phyloP scores from a whole-genome alignment of 2,888 invertebrate genomes.

The Alitta virens region DNA sequence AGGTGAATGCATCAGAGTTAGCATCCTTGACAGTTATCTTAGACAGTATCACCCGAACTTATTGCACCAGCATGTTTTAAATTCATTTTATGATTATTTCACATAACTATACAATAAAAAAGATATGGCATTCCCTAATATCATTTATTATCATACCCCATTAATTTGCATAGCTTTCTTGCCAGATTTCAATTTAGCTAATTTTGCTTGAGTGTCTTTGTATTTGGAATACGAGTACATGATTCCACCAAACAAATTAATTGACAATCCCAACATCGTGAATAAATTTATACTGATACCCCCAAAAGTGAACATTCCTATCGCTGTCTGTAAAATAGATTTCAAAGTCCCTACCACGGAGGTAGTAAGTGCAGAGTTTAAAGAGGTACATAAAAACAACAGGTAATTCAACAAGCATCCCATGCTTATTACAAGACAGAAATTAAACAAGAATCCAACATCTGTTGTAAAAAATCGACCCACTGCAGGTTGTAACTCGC shows the following conservation, averaged over 20 bases:
- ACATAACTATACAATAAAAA: too few species aligned
- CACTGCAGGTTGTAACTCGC: slow-evolving; percentile 35
- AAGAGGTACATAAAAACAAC: slow-evolving; percentile 57
- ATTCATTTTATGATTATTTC: too few species aligned
- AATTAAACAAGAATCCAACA: slow-evolving; percentile 44
- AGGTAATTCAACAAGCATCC: slow-evolving; percentile 58
- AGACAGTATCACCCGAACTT: too few species aligned
- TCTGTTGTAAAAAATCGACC: slow-evolving; percentile 28
- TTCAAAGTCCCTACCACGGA: slow-evolving; percentile 57
- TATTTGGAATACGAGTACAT: slow-evolving; percentile 55
- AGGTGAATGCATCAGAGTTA: too few species aligned
- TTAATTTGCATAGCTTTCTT: too few species aligned
- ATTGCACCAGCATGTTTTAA: too few species aligned
- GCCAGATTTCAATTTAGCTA: too few species aligned
- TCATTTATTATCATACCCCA: too few species aligned
- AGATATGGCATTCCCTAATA: too few species aligned
- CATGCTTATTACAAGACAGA: slow-evolving; percentile 43
- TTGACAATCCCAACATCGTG: slow-evolving; percentile 52
- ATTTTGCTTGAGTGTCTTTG: slow-evolving; percentile 31
- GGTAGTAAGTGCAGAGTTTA: slow-evolving; percentile 58
- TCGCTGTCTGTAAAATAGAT: slow-evolving; percentile 55
- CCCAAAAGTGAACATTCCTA: slow-evolving; percentile 58
- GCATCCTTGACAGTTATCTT: too few species aligned
- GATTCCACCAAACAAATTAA: slow-evolving; percentile 55
- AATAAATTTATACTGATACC: slow-evolving; percentile 52